phyloP scores from a whole-genome alignment of 2,113 vertebrate species.

The Syngnathus scovelli region DNA sequence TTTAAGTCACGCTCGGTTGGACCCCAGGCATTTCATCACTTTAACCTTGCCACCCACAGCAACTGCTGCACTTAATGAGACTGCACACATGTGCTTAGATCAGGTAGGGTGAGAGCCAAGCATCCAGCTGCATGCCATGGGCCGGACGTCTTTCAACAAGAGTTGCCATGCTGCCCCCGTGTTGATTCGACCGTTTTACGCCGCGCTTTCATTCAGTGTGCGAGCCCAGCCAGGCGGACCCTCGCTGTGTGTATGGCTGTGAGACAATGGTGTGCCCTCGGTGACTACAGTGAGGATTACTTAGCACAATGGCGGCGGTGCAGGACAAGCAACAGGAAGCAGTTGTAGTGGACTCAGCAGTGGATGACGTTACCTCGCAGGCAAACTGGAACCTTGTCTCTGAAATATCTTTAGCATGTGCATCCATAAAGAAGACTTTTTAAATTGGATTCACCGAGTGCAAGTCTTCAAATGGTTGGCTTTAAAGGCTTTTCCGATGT shows the following conservation, averaged over 20 bases:
- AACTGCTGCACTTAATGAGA: conserved; percentile 87
- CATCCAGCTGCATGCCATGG: conserved; percentile 32
- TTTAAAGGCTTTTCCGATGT: not conserved
- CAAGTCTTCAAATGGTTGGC: not conserved
- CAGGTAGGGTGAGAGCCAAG: conserved; percentile 71
- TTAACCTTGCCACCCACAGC: conserved; percentile 92
- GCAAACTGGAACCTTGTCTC: conserved; percentile 73
- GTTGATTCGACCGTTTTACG: conserved; percentile 21
- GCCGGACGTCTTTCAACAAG: conserved; percentile 32
- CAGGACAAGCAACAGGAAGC: conserved; percentile 89
- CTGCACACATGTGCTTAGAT: conserved; percentile 82
- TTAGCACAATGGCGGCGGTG: conserved; percentile 82
- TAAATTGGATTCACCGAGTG: conserved; percentile 1
- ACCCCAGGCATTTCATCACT: conserved; percentile 90
- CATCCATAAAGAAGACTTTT: not conserved
- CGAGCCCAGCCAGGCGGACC: conserved; percentile 75
- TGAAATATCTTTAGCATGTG: conserved; percentile 76
- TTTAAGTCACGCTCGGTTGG: conserved; percentile 92
- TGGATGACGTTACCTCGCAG: conserved; percentile 72
- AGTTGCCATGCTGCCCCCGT: conserved; percentile 18
- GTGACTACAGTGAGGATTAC: conserved; percentile 92
- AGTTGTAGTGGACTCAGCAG: conserved; percentile 87
- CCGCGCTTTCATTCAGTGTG: conserved; percentile 47
- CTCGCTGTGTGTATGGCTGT: conserved; percentile 73
- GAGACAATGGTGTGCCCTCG: conserved; percentile 83